Conservation (phyloP, 1,140 invertebrate species). For the Diuraphis noxia region DNA sequence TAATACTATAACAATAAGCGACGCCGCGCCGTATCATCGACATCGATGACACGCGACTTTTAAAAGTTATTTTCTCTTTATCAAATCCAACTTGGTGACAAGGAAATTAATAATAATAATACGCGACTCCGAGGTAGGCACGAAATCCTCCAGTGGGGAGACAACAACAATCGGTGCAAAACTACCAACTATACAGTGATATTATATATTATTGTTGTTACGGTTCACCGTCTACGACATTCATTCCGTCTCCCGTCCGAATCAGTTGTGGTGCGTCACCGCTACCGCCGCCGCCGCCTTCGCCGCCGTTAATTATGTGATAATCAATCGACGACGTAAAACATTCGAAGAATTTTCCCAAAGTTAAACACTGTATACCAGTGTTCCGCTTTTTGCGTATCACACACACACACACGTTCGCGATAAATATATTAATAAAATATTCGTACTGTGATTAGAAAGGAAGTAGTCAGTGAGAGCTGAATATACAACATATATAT, state of each 20-base stretch:
- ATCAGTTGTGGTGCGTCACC: slow-evolving; percentile 17
- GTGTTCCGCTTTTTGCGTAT: slow-evolving; percentile 30
- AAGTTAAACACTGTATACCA: slow-evolving; percentile 1
- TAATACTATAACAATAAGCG: not conserved
- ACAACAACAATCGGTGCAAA: not conserved
- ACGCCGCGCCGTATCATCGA: not conserved
- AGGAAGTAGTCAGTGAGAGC: not conserved
- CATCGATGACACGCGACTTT: slow-evolving; percentile 8
- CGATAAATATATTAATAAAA: not conserved
- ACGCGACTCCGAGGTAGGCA: not conserved
- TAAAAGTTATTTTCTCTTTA: not conserved
- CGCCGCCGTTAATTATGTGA: slow-evolving; percentile 30
- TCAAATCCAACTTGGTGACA: not conserved
- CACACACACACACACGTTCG: not conserved
- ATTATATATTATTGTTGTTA: not conserved
- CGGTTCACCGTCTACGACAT: not conserved
- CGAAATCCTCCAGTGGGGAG: not conserved
- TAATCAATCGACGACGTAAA: slow-evolving; percentile 31
- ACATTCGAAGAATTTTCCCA: slow-evolving; percentile 28
- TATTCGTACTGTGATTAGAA: not conserved
- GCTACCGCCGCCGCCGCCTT: not conserved
- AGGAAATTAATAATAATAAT: not conserved
- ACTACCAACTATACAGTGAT: not conserved
- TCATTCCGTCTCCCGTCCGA: not conserved
- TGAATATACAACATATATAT: not conserved